Evolutionary conservation across 2,113 vertebrate species (phyloP), one percentile per base, ranked within the genome.

Genomic region (Urocynchramus pylzowi): DNA sequence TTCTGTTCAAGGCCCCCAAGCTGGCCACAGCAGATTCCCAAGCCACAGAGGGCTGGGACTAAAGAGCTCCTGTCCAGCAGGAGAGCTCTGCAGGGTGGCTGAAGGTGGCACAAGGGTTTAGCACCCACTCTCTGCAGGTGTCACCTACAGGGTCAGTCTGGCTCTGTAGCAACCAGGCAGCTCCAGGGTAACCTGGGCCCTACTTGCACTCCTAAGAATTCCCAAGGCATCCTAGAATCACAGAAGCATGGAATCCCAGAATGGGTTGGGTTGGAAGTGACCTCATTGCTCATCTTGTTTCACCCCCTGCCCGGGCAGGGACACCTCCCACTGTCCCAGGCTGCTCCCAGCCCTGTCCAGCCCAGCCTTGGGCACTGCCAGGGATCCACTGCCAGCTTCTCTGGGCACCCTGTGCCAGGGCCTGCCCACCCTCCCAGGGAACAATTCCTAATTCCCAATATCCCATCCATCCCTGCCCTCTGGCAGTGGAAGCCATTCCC

Each of bases 261-360:
- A 16, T 9, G 35, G 16, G 1, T 42, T 16, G 35, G 13, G 16
- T 11, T 57, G 52, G 44, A 11, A 76, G 16, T 20, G 17, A 26
- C 16, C 11, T 59, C 15, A 19, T 1, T 3, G 4, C 13, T 1
- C 71, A 17, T 14, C 35, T 11, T 1, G 2, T 30, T 0, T 15
- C 42, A 49, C 6, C 10, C 13, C 23, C 30, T 16, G 30, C n/a
- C n/a, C 19, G 23, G 41, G n/a, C 60, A 74, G 59, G 30, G 50
- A 67, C 70, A 20, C 24, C 42, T 67, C 0, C 70, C 60, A 20
- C 42, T 24, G 5, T 28, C n/a, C 60, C 60, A 64, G 68, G 50
- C 3, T 74, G 50, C 59, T 41, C 59, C 59, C 2, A 61, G 18
- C 19, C 30, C n/a, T 44, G 39, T 65, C 60, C 42, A 57, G 0